A percentile compares a stretch with the other conserved stretches of the same genome.
Evolutionary conservation across 2,797 vertebrate genomes (phyloP).

Genomic region (Mallotus villosus): DNA sequence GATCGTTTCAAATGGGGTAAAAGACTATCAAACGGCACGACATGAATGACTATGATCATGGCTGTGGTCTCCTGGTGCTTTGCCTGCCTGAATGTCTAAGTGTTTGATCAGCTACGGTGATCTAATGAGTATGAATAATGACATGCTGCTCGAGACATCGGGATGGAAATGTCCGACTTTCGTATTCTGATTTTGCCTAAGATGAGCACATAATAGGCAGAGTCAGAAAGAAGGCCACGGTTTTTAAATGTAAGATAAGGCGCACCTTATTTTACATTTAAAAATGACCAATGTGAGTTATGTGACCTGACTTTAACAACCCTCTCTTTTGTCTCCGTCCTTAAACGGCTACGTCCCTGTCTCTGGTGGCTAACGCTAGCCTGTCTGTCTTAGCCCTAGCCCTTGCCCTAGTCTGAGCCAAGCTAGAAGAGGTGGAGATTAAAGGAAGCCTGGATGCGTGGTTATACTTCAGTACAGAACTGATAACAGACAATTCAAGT

Average conservation of each 20-base stretch:
- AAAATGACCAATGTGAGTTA: constrained; percentile 67
- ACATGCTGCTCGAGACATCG: constrained; percentile 51
- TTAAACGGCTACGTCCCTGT: background rate
- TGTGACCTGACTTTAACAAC: background rate
- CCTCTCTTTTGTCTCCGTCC: constrained; percentile 2
- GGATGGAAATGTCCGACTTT: constrained; percentile 61
- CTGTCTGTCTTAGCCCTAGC: constrained; percentile 29
- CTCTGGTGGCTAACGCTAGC: background rate
- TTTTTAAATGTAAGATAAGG: constrained; percentile 82
- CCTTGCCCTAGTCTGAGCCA: constrained; percentile 4
- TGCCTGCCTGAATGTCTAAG: background rate
- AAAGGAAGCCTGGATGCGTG: background rate
- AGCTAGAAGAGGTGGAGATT: constrained; percentile 6
- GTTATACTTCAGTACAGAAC: constrained; percentile 38
- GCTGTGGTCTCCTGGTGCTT: background rate
- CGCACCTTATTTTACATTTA: constrained; percentile 79
- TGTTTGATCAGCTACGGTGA: background rate
- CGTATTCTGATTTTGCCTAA: constrained; percentile 79
- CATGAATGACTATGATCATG: background rate
- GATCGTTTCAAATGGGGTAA: constrained; percentile 45
- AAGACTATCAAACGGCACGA: constrained; percentile 33
- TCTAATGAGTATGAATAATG: constrained; percentile 38
- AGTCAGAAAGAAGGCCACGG: constrained; percentile 74
- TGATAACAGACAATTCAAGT: constrained; percentile 8
- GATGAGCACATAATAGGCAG: constrained; percentile 75